Conservation (phyloP, 1,140 invertebrate species). For the Calosoma granatense region DNA sequence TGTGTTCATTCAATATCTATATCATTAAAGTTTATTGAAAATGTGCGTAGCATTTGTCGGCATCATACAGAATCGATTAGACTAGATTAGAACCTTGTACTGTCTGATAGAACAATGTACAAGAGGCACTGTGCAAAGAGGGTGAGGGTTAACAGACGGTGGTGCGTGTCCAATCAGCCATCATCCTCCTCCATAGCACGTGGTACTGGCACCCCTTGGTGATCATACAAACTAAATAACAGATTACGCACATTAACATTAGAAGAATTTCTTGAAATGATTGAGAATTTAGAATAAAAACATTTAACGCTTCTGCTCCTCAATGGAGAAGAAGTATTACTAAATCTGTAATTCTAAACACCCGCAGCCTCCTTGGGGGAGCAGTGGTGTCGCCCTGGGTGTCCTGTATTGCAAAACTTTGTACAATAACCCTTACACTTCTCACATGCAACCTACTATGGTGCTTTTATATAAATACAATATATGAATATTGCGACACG, state of each 20-base stretch:
- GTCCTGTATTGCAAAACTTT: background rate
- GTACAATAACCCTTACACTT: background rate
- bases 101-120: background rate
- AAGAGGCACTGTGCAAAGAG: background rate
- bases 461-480: too few species aligned
- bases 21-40: too few species aligned
- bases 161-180: background rate
- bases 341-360: background rate
- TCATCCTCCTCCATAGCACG: background rate
- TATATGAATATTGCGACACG: too few species aligned
- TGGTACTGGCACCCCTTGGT: too few species aligned
- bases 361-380: background rate
- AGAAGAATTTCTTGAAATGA: too few species aligned
- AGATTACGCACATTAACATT: too few species aligned
- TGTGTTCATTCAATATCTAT: too few species aligned
- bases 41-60: too few species aligned
- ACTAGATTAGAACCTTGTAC: background rate
- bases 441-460: background rate
- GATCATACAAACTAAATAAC: too few species aligned
- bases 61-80: background rate
- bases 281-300: too few species aligned
- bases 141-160: background rate
- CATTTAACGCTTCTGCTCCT: too few species aligned
- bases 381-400: background rate
- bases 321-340: too few species aligned